Conservation (phyloP, 2,113 vertebrate species). For the Electrona antarctica region DNA sequence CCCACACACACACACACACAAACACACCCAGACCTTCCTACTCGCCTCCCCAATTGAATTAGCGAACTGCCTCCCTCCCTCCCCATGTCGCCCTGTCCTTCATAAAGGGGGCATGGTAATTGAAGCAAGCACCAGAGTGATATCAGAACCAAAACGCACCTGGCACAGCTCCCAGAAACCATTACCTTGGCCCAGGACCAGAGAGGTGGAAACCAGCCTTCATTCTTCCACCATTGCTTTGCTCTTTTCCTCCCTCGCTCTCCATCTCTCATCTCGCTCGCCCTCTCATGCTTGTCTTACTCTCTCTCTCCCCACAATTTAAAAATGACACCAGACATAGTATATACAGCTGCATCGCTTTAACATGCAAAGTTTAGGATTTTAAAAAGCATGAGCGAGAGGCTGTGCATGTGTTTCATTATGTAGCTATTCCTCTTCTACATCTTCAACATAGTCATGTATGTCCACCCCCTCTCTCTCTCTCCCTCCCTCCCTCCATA, state of each 20-base stretch:
- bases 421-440: neutral
- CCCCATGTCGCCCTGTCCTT: conserved; percentile 21
- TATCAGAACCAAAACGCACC: conserved; percentile 65
- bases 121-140: conserved; percentile 62
- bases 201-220: conserved; percentile 11
- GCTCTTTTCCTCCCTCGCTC: neutral
- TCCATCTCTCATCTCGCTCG: neutral
- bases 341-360: neutral
- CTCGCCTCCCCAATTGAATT: neutral
- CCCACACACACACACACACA: neutral
- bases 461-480: neutral
- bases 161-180: conserved; percentile 73
- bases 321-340: neutral
- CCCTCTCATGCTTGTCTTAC: neutral
- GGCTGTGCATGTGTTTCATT: conserved; percentile 1
- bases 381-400: neutral
- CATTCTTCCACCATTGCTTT: neutral
- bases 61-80: neutral
- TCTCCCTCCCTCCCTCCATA: neutral
- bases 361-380: neutral
- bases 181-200: conserved; percentile 49
- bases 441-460: neutral
- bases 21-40: neutral
- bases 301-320: neutral
- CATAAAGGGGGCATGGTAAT: conserved; percentile 45